phyloP scores from a whole-genome alignment of 2,797 vertebrate species.

The Clarias fuscus region DNA sequence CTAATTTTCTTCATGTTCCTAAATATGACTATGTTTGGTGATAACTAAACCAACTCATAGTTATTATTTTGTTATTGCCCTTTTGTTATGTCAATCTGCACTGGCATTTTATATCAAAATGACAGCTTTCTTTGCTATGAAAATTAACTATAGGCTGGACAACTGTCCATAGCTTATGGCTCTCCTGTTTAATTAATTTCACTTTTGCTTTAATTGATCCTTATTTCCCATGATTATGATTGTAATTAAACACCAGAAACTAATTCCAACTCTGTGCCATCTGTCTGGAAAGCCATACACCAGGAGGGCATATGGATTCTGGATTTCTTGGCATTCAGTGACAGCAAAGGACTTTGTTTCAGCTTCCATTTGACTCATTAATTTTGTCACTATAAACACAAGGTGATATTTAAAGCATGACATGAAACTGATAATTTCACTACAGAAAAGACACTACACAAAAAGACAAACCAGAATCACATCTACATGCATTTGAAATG shows the following conservation, averaged over 20 bases:
- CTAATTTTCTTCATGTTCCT: neutral
- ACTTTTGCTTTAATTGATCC: conserved; percentile 78
- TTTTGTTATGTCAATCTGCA: neutral
- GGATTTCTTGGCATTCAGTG: conserved; percentile 66
- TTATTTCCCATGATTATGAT: conserved; percentile 80
- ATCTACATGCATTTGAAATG: too few relatives aligned
- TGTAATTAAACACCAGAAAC: conserved; percentile 82
- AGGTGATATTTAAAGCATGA: conserved; percentile 37
- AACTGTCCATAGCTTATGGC: conserved; percentile 69
- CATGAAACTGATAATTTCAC: neutral
- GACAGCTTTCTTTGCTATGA: conserved; percentile 53
- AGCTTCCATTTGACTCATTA: conserved; percentile 28
- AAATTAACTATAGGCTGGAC: conserved; percentile 65
- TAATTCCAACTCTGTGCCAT: conserved; percentile 74
- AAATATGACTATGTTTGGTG: neutral
- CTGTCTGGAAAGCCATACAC: conserved; percentile 65
- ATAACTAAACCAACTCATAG: neutral
- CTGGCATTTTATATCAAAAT: conserved; percentile 53
- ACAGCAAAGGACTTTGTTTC: conserved; percentile 46
- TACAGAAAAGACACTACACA: neutral
- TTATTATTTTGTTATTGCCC: neutral
- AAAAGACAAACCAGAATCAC: too few relatives aligned
- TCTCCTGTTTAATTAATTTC: conserved; percentile 77
- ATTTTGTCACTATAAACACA: conserved; percentile 38
- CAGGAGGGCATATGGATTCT: conserved; percentile 62